A percentile compares a stretch with the other conserved stretches of the same genome.
phyloP scores from a whole-genome alignment of 2,113 vertebrate species.

The Gambusia affinis region DNA sequence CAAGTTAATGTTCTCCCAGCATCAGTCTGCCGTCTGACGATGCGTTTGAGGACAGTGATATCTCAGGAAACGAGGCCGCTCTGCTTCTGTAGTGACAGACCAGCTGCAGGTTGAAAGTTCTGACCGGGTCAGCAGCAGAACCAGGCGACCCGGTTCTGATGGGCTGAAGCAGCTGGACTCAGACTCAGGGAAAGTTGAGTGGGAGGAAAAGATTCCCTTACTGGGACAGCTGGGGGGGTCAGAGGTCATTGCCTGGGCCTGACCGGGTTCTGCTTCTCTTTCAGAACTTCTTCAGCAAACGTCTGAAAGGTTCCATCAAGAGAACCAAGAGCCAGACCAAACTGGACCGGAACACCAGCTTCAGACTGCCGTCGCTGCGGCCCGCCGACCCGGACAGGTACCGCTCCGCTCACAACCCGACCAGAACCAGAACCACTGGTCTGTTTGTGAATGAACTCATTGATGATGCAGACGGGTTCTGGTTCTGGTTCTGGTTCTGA shows the following conservation, averaged over 20 bases:
- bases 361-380: conserved; percentile 88
- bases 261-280: neutral
- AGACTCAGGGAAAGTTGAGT: too few species aligned
- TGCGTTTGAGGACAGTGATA: conserved; percentile 68
- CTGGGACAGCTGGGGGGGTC: too few species aligned
- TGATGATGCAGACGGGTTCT: too few species aligned
- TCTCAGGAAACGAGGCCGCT: conserved; percentile 64
- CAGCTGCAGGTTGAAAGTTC: conserved; percentile 7
- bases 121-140: conserved; percentile 6
- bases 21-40: neutral
- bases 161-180: too few species aligned
- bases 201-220: too few species aligned
- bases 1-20: neutral
- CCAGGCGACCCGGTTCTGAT: conserved; percentile 2
- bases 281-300: conserved; percentile 97
- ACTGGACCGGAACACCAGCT: conserved; percentile 92
- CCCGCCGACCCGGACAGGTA: conserved; percentile 86
- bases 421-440: too few species aligned
- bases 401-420: neutral
- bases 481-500: too few species aligned
- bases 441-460: too few species aligned
- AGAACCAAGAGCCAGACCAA: conserved; percentile 97
- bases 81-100: conserved; percentile 15
- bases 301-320: conserved; percentile 97
- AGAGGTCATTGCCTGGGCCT: neutral